Conservation (phyloP, 2,113 vertebrate species). For the Megaceryle torquata region DNA sequence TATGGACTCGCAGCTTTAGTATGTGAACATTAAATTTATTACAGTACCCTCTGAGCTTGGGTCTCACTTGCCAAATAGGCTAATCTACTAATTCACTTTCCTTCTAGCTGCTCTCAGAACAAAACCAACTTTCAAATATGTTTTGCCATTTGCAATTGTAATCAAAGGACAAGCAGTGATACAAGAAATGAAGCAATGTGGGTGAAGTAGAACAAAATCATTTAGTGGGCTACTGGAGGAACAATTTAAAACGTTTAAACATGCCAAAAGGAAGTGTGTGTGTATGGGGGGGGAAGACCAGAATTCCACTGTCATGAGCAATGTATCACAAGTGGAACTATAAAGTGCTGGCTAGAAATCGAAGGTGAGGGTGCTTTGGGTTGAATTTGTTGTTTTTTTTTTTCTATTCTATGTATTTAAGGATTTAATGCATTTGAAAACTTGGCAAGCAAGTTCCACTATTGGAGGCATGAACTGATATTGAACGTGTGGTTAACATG, state of each 20-base stretch:
- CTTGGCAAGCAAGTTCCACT: not conserved
- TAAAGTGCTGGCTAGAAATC: constrained; percentile 15
- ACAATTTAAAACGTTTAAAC: constrained; percentile 45
- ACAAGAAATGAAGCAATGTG: constrained; percentile 69
- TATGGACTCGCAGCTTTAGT: not conserved
- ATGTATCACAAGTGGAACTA: not conserved
- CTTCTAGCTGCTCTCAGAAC: constrained; percentile 49
- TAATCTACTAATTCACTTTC: constrained; percentile 46
- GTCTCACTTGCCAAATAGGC: constrained; percentile 54
- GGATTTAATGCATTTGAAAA: not conserved
- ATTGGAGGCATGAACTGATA: not conserved
- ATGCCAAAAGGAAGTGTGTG: constrained; percentile 34
- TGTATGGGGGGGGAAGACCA: not conserved
- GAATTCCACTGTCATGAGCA: constrained; percentile 23
- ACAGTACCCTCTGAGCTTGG: not conserved
- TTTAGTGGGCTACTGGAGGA: constrained; percentile 67
- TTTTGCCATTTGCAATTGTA: constrained; percentile 66
- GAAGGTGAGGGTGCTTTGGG: not conserved
- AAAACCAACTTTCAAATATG: constrained; percentile 20
- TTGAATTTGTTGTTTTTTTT: not conserved
- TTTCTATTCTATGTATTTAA: not conserved
- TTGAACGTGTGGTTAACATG: fast-evolving
- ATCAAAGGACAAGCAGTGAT: constrained; percentile 68
- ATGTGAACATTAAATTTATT: not conserved
- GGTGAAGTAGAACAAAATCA: constrained; percentile 71